Evolutionary conservation across 92 coral and sea anemone species (phyloP).

Genomic region (Phymanthus crucifer): DNA sequence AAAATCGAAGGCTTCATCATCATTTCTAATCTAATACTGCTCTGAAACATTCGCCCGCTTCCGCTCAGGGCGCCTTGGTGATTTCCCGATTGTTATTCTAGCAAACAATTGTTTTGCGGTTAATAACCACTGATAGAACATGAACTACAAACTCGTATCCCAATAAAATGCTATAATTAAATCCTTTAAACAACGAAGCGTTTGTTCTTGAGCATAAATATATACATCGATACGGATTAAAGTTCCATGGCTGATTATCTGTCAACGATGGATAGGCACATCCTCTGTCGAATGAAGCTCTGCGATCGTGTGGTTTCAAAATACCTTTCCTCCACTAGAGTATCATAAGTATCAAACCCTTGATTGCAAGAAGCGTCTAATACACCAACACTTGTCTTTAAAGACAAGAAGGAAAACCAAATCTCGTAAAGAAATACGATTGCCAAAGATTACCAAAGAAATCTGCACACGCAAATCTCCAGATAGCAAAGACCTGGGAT

Average conservation of each 20-base stretch:
- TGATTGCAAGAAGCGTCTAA: not conserved
- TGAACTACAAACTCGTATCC: not conserved
- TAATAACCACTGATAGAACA: not conserved
- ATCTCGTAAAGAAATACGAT: not conserved
- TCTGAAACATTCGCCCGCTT: not conserved
- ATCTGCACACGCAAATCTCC: not conserved
- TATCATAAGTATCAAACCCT: not conserved
- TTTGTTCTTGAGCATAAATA: conserved; percentile 22
- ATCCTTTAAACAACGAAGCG: conserved; percentile 2
- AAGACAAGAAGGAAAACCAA: not conserved
- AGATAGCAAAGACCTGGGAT: not conserved
- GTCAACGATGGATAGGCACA: not conserved
- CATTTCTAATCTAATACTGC: too few species aligned
- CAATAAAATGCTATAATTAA: not conserved
- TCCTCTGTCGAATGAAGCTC: conserved; percentile 15
- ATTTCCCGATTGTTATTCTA: not conserved
- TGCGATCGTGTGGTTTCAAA: not conserved
- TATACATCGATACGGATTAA: conserved; percentile 17
- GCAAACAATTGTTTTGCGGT: not conserved
- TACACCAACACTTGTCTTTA: not conserved
- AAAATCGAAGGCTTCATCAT: not conserved
- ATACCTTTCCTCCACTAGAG: not conserved
- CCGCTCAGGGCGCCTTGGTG: not conserved
- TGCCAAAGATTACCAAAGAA: not conserved
- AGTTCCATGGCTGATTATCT: conserved; percentile 13